These are phyloP conservation scores for Chaenogobius annularis DNA, from an alignment of 2,113 vertebrate genomes.

Conservation along the genomic window DNA sequence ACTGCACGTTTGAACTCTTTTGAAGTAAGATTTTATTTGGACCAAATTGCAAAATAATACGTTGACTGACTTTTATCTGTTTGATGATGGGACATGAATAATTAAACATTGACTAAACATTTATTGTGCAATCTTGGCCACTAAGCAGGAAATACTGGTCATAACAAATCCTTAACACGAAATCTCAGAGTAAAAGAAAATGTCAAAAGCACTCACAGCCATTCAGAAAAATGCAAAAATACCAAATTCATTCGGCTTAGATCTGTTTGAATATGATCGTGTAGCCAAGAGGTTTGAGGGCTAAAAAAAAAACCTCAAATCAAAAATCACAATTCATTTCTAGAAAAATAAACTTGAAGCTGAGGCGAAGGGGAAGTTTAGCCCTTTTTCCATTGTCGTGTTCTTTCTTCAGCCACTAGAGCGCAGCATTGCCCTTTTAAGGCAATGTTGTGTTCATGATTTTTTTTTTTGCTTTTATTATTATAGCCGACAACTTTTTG, in stretches of 20 bases:
- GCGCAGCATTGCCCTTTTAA: background rate
- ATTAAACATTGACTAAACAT: slow-evolving; percentile 1
- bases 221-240: too few species aligned
- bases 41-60: slow-evolving; percentile 1
- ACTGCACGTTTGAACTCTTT: background rate
- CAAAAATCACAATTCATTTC: too few species aligned
- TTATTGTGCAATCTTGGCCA: background rate
- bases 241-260: too few species aligned
- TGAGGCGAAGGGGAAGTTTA: too few species aligned
- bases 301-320: too few species aligned
- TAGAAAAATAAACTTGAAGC: too few species aligned
- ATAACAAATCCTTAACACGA: background rate
- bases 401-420: slow-evolving; percentile 26
- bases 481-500: background rate
- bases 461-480: background rate
- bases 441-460: background rate
- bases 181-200: background rate
- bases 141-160: background rate
- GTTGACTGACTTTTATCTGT: background rate
- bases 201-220: too few species aligned
- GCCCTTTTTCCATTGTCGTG: background rate
- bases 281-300: background rate
- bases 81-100: background rate
- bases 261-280: too few species aligned
- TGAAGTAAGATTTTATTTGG: background rate